Conservation (phyloP, 1,140 invertebrate species). For the Venustaconcha ellipsiformis region DNA sequence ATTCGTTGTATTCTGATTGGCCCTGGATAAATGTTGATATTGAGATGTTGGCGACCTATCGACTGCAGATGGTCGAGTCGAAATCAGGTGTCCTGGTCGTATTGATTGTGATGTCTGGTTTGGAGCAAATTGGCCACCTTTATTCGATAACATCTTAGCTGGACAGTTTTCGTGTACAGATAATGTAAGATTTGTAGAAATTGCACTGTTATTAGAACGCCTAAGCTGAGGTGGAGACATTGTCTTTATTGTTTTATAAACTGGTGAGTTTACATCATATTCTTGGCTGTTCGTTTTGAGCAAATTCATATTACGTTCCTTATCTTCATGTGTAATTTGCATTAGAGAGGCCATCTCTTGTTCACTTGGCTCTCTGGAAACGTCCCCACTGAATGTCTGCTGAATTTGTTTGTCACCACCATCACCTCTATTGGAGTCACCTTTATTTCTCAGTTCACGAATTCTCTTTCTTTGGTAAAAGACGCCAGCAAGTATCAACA, state of each 20-base stretch:
- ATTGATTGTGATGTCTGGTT: neutral
- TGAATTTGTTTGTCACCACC: slow-evolving; percentile 1
- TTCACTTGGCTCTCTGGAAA: neutral
- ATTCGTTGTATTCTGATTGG: slow-evolving; percentile 11
- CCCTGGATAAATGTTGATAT: no score
- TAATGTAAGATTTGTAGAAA: no score
- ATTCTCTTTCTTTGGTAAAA: slow-evolving; percentile 91
- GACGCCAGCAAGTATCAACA: slow-evolving; percentile 92
- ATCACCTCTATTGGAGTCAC: neutral
- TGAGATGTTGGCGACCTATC: neutral
- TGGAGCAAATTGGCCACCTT: neutral
- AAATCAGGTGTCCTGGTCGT: neutral
- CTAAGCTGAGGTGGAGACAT: no score
- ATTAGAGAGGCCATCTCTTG: slow-evolving; percentile 9
- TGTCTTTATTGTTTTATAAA: slow-evolving; percentile 12
- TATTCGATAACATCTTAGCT: neutral
- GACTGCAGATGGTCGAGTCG: neutral
- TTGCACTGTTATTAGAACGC: no score
- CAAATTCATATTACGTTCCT: neutral
- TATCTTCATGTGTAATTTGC: neutral
- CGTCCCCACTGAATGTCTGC: neutral
- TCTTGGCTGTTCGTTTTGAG: slow-evolving; percentile 12
- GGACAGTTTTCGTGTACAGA: slow-evolving; percentile 9
- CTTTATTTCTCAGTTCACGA: slow-evolving; percentile 31
- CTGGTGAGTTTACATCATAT: neutral